Evolutionary conservation across 1,140 invertebrate species (phyloP).

Genomic region (Caenorhabditis tropicalis): DNA sequence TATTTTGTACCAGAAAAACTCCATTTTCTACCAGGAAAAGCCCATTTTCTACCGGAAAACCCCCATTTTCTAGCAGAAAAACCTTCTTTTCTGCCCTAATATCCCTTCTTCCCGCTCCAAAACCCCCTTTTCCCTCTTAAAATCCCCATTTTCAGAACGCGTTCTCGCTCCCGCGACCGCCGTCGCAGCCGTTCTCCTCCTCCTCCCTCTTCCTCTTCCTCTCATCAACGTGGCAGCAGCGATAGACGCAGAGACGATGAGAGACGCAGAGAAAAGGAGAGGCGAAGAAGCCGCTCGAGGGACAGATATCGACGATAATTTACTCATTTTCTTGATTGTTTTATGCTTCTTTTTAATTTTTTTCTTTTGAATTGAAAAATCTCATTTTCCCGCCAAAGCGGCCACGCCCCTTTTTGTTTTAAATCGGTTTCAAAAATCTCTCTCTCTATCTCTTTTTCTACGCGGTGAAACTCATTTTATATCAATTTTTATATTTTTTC

Average conservation of each 20-base stretch:
- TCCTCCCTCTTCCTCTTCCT: no score
- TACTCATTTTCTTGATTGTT: not conserved
- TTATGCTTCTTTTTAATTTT: not conserved
- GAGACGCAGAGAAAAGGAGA: constrained; percentile 32
- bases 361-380: not conserved
- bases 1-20: no score
- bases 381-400: not conserved
- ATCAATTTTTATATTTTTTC: no score
- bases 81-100: no score
- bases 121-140: no score
- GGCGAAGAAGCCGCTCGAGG: constrained; percentile 28
- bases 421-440: not conserved
- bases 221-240: no score
- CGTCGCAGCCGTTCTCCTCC: constrained; percentile 7
- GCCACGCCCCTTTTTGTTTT: not conserved
- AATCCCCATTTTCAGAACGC: not conserved
- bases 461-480: no score
- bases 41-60: no score
- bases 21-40: no score
- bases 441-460: no score
- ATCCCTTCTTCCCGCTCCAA: not conserved
- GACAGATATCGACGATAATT: not conserved
- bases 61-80: no score
- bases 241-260: constrained; percentile 37
- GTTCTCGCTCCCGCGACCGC: constrained; percentile 39